phyloP scores from a whole-genome alignment of 1,140 invertebrate genomes.

The Cyphomyrmex costatus region DNA sequence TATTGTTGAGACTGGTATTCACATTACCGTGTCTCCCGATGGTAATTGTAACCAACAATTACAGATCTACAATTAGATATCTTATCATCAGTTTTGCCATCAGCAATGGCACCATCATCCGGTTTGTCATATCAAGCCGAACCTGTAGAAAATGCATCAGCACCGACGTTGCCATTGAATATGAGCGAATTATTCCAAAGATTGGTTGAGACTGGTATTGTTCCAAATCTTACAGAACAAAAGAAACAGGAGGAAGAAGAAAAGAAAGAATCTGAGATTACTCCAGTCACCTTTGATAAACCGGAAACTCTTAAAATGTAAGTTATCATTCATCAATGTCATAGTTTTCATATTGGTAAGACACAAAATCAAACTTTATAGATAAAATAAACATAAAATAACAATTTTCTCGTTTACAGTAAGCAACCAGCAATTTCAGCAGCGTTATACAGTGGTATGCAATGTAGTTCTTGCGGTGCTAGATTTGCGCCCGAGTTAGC shows the following conservation, averaged over 20 bases:
- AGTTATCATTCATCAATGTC: constrained; percentile 80
- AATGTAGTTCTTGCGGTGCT: constrained; percentile 97
- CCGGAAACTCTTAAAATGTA: constrained; percentile 92
- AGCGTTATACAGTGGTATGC: constrained; percentile 94
- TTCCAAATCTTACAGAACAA: constrained; percentile 86
- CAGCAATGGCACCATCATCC: constrained; percentile 88
- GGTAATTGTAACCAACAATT: not conserved
- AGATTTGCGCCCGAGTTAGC: constrained; percentile 96
- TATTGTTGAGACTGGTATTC: no score
- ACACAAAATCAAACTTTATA: not conserved
- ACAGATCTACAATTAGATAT: constrained; percentile 87
- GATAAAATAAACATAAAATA: constrained; percentile 10
- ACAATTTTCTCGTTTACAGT: constrained; percentile 80
- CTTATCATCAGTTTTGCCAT: constrained; percentile 89
- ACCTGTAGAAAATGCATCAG: constrained; percentile 79
- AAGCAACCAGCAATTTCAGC: constrained; percentile 90
- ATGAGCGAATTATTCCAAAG: constrained; percentile 94
- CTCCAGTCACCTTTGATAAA: constrained; percentile 89
- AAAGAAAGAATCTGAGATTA: constrained; percentile 87
- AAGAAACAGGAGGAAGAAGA: constrained; percentile 85
- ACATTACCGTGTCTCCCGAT: no score
- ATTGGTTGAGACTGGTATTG: constrained; percentile 93
- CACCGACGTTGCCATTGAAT: constrained; percentile 88
- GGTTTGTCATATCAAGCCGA: constrained; percentile 87
- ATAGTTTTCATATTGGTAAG: not conserved